A percentile compares a stretch with the other conserved stretches of the same genome.
Evolutionary conservation across 1,140 invertebrate genomes (phyloP).

Genomic region (Drosophila pseudoananassae): DNA sequence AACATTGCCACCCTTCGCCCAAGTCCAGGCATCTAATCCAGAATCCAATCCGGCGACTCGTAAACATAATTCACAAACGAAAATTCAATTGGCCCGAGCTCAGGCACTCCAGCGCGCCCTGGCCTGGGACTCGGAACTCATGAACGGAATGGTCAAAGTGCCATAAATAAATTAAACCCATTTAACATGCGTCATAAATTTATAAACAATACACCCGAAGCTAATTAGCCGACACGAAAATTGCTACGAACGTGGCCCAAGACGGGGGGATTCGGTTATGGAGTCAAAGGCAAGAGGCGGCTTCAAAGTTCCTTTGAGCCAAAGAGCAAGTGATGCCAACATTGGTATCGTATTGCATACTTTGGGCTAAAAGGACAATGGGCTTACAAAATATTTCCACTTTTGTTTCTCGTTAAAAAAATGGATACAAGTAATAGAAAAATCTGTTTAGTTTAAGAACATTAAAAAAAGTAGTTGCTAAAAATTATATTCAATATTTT

Average conservation of each 20-base stretch:
- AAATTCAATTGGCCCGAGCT: constrained; percentile 72
- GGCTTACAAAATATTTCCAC: neutral
- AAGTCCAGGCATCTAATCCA: constrained; percentile 19
- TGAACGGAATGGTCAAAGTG: constrained; percentile 54
- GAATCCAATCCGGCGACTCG: constrained; percentile 36
- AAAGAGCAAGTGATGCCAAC: constrained; percentile 45
- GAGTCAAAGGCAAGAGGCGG: constrained; percentile 11
- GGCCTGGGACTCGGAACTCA: constrained; percentile 33
- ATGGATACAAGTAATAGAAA: neutral
- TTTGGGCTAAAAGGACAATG: constrained; percentile 33
- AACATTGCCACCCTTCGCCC: constrained; percentile 24
- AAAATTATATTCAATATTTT: neutral
- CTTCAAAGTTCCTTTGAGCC: constrained; percentile 21
- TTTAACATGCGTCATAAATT: constrained; percentile 81
- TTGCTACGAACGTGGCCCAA: constrained; percentile 64
- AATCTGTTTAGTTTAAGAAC: neutral
- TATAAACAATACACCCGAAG: constrained; percentile 81
- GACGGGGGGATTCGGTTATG: neutral
- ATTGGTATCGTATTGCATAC: constrained; percentile 49
- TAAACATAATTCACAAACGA: constrained; percentile 72
- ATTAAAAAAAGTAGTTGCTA: no score
- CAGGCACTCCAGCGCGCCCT: constrained; percentile 35
- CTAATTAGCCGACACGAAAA: constrained; percentile 80
- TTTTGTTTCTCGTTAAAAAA: neutral
- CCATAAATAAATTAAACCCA: constrained; percentile 82